Conservation (phyloP, 2,797 vertebrate species). For the Mormyrus hasselquistii region DNA sequence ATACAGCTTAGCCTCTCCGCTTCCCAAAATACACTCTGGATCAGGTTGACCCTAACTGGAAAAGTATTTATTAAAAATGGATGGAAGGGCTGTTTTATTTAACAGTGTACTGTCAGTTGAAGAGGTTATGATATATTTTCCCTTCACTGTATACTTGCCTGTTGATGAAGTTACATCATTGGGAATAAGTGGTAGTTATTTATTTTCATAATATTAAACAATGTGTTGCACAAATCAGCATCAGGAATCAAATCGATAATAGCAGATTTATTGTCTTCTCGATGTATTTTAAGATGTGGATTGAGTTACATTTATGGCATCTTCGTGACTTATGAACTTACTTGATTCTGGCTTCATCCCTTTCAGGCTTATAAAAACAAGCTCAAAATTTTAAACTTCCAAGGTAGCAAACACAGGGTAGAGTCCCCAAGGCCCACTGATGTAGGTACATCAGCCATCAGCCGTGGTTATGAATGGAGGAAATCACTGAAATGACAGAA, state of each 20-base stretch:
- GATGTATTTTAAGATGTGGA: not conserved
- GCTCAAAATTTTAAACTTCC: not conserved
- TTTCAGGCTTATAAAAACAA: not conserved
- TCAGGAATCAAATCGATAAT: not conserved
- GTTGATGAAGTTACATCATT: not conserved
- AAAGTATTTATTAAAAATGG: not conserved
- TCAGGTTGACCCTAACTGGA: not conserved
- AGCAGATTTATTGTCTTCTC: not conserved
- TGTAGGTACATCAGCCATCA: not conserved
- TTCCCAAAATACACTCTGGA: not conserved
- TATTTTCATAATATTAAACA: not conserved
- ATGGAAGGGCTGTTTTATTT: not conserved
- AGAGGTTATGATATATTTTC: not conserved
- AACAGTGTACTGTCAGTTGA: not conserved
- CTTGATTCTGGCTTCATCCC: not conserved
- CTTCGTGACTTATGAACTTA: not conserved
- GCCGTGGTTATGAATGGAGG: not conserved
- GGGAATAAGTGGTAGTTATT: not conserved
- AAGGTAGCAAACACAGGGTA: not conserved
- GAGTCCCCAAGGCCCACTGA: not conserved
- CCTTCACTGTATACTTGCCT: not conserved
- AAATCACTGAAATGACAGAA: not conserved
- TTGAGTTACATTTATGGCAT: not conserved
- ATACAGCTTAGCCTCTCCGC: not conserved
- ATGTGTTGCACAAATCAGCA: not conserved